phyloP scores from a whole-genome alignment of 2,888 invertebrate species.

The Ophion slaviceki region DNA sequence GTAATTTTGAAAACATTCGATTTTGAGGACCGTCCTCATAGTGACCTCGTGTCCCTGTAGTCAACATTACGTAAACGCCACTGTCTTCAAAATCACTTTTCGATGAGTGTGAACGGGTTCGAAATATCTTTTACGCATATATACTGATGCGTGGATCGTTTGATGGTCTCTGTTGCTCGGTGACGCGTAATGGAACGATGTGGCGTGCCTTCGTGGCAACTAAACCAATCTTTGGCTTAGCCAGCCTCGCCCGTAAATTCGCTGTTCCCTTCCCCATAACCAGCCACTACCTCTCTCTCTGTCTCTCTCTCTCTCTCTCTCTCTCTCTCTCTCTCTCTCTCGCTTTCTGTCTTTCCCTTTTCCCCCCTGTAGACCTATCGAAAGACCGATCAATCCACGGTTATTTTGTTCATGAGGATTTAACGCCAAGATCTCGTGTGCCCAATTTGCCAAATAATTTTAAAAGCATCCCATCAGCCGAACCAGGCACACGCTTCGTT shows the following conservation, averaged over 20 bases:
- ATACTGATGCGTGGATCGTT: constrained; percentile 26
- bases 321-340: constrained; percentile 12
- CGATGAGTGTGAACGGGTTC: background rate
- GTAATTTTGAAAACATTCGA: background rate
- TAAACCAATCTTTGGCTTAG: constrained; percentile 84
- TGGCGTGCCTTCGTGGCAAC: constrained; percentile 82
- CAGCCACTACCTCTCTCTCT: constrained; percentile 32
- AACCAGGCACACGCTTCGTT: constrained; percentile 14
- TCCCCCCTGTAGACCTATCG: background rate
- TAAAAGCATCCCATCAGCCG: constrained; percentile 72
- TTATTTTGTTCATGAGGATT: constrained; percentile 44
- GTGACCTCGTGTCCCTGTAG: background rate
- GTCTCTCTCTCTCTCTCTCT: constrained; percentile 45
- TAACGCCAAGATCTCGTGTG: constrained; percentile 61
- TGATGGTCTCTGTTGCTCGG: constrained; percentile 73
- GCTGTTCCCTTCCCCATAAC: constrained; percentile 69
- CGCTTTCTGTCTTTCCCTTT: constrained; percentile 16
- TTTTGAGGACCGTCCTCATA: background rate
- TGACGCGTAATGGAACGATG: constrained; percentile 82
- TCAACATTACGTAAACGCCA: background rate
- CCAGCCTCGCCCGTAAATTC: constrained; percentile 78
- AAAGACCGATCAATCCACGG: constrained; percentile 14
- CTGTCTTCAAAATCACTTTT: background rate
- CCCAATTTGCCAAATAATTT: constrained; percentile 81
- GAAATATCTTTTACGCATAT: constrained; percentile 7